Percentiles rank a stretch among this genome's conserved stretches.
These are phyloP conservation scores for Lophius piscatorius DNA, from an alignment of 2,113 vertebrate species.

Conservation along the genomic window DNA sequence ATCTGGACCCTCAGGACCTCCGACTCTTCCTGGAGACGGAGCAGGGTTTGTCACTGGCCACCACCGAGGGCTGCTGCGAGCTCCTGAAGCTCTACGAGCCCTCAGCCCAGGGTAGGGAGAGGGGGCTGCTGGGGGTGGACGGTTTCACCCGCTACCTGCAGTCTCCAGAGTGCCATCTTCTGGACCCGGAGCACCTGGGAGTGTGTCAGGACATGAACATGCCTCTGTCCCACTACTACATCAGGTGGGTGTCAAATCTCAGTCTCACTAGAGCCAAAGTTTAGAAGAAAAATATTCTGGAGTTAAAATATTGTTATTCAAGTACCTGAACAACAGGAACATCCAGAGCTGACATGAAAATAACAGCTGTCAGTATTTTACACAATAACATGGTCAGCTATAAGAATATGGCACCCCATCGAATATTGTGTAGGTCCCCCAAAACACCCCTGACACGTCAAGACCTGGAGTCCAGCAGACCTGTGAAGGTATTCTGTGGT, in stretches of 20 bases:
- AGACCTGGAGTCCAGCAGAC: too few relatives aligned
- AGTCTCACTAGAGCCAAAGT: not conserved
- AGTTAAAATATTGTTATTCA: too few relatives aligned
- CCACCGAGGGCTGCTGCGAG: slow-evolving; percentile 91
- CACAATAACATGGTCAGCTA: too few relatives aligned
- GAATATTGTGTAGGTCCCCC: too few relatives aligned
- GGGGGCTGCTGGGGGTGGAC: slow-evolving; percentile 92
- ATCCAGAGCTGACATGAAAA: too few relatives aligned
- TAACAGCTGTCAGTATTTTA: too few relatives aligned
- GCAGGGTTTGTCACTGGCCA: slow-evolving; percentile 90
- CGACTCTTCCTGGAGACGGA: slow-evolving; percentile 95
- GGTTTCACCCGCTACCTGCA: slow-evolving; percentile 94
- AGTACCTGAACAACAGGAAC: too few relatives aligned
- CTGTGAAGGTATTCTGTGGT: too few relatives aligned
- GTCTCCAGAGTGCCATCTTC: slow-evolving; percentile 94
- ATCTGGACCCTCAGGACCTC: slow-evolving; percentile 93
- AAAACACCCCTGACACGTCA: too few relatives aligned
- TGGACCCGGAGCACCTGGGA: slow-evolving; percentile 92
- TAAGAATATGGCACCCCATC: too few relatives aligned
- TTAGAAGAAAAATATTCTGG: too few relatives aligned
- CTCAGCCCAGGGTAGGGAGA: slow-evolving; percentile 87
- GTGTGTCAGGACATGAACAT: slow-evolving; percentile 96
- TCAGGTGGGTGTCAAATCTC: slow-evolving; percentile 71
- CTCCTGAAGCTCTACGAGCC: slow-evolving; percentile 91
- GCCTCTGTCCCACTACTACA: slow-evolving; percentile 96